A percentile compares a stretch with the other conserved stretches of the same genome.
These are phyloP conservation scores for Danaus plexippus DNA, from an alignment of 1,140 invertebrate genomes.

Conservation along the genomic window DNA sequence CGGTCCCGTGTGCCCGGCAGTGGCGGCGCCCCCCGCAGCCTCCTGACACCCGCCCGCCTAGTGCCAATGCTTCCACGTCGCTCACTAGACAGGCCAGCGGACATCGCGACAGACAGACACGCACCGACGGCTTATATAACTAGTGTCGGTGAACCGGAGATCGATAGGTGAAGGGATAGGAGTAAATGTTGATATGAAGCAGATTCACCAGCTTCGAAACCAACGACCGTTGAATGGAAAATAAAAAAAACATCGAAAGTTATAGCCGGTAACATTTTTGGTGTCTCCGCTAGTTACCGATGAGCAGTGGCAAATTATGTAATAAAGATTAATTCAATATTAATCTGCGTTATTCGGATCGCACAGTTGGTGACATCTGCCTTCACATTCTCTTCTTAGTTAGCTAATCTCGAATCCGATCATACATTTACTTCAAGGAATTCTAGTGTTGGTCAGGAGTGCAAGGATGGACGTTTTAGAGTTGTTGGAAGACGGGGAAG, in stretches of 20 bases:
- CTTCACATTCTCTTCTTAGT: slow-evolving; percentile 9
- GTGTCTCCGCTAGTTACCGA: too few species aligned
- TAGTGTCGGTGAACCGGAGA: slow-evolving; percentile 1
- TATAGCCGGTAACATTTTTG: too few species aligned
- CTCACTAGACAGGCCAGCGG: slow-evolving; percentile 27
- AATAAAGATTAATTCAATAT: too few species aligned
- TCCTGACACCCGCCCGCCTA: slow-evolving; percentile 63
- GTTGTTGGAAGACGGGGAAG: slow-evolving; percentile 67
- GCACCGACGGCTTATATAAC: slow-evolving; percentile 1
- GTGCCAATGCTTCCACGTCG: slow-evolving; percentile 70
- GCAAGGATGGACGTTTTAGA: slow-evolving; percentile 57
- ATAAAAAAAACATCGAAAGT: too few species aligned
- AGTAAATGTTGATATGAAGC: slow-evolving; percentile 47
- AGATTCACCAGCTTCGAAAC: too few species aligned
- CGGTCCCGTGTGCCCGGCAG: slow-evolving; percentile 63
- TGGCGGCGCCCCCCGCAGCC: slow-evolving; percentile 30
- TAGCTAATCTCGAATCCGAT: slow-evolving; percentile 26
- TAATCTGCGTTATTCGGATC: too few species aligned
- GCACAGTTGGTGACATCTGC: too few species aligned
- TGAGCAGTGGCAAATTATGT: too few species aligned
- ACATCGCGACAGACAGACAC: neutral
- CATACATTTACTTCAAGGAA: slow-evolving; percentile 56
- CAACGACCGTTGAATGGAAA: too few species aligned
- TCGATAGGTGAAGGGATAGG: slow-evolving; percentile 14
- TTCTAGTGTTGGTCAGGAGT: slow-evolving; percentile 50